phyloP scores from a whole-genome alignment of 2,888 invertebrate species.

The Thereva nobilitata region DNA sequence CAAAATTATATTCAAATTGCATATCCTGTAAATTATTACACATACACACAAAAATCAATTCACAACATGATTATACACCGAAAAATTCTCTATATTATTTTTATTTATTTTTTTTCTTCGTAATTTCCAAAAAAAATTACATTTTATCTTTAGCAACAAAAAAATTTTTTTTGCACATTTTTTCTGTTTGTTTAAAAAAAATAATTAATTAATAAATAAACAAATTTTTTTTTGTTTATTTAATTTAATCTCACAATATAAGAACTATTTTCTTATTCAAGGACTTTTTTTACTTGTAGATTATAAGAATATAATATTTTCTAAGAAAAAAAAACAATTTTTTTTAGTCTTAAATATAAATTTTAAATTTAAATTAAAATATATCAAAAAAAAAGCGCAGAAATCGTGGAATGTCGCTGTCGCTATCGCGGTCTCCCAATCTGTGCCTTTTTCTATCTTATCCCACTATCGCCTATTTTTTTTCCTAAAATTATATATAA shows the following conservation, averaged over 20 bases:
- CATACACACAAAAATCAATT: no score
- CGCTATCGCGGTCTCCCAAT: slow-evolving; percentile 61
- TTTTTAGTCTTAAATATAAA: slow-evolving; percentile 14
- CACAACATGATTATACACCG: no score
- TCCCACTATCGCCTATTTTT: slow-evolving; percentile 30
- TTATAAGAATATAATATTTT: slow-evolving; percentile 6
- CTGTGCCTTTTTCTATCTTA: slow-evolving; percentile 46
- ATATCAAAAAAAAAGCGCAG: slow-evolving; percentile 30
- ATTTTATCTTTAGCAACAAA: background rate
- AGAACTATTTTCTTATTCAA: no score
- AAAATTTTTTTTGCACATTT: slow-evolving; percentile 10
- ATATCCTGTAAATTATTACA: no score
- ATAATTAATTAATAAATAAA: no score
- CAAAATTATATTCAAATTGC: no score
- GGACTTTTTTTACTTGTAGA: no score
- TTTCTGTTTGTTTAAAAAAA: background rate
- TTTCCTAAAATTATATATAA: background rate
- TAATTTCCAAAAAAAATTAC: slow-evolving; percentile 18
- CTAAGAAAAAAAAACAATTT: slow-evolving; percentile 18
- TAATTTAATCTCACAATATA: no score
- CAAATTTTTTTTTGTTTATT: no score
- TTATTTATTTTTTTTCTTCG: background rate
- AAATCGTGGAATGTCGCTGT: slow-evolving; percentile 59
- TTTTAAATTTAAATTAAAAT: slow-evolving; percentile 9
- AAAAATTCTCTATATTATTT: no score